These are phyloP conservation scores for Bimastos eiseni DNA, from an alignment of 2,888 invertebrate species.

Conservation along the genomic window DNA sequence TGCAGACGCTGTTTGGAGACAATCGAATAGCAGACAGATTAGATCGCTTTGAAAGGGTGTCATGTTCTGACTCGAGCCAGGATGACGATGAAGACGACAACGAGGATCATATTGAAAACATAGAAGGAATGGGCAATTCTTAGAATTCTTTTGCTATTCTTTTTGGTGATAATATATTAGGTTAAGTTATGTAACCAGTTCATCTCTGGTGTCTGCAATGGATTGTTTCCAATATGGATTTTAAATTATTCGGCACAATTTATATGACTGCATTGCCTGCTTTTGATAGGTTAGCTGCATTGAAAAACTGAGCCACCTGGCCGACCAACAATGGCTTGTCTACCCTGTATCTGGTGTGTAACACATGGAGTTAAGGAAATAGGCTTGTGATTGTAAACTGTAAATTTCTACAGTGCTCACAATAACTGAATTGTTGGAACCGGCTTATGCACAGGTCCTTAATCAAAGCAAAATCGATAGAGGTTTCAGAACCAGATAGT, in stretches of 20 bases:
- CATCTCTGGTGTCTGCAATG: neutral
- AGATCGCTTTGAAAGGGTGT: neutral
- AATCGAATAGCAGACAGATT: neutral
- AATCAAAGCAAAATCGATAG: no score
- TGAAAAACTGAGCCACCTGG: neutral
- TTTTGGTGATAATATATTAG: neutral
- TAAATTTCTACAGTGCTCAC: no score
- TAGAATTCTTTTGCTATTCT: neutral
- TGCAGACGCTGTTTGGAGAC: constrained; percentile 7
- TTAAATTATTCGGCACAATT: neutral
- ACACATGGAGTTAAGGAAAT: neutral
- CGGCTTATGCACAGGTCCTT: no score
- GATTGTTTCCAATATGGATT: neutral
- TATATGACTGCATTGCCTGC: no score
- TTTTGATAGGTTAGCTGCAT: neutral
- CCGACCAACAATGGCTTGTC: neutral
- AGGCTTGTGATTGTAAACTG: no score
- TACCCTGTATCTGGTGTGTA: neutral
- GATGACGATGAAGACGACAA: constrained; percentile 1
- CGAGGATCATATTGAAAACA: neutral
- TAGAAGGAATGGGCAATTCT: neutral
- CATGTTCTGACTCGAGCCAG: neutral
- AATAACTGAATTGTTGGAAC: no score
- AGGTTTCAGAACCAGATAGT: no score
- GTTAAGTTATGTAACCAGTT: neutral